Conservation (phyloP, 2,113 vertebrate species). For the Perognathus longimembris region DNA sequence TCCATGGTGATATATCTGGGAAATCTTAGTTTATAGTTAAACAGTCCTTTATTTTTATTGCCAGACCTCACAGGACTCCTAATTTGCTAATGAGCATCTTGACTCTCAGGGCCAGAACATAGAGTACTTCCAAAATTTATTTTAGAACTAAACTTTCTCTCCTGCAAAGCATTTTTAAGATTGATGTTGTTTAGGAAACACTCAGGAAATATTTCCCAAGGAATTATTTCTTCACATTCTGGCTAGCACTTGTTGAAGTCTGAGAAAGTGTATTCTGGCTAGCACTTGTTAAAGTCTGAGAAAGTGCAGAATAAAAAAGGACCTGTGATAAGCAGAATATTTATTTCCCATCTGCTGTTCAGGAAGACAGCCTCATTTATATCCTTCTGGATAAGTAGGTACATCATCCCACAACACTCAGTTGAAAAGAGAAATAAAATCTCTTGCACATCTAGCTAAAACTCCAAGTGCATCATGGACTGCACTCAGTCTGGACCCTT, state of each 20-base stretch:
- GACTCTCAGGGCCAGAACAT: slow-evolving; percentile 38
- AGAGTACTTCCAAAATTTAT: slow-evolving; percentile 35
- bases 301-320: not conserved
- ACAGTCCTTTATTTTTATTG: not conserved
- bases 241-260: not conserved
- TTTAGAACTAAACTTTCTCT: slow-evolving; percentile 12
- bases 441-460: slow-evolving; percentile 12
- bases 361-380: slow-evolving; percentile 5
- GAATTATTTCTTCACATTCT: slow-evolving; percentile 56
- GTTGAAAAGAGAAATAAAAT: slow-evolving; percentile 10
- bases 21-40: slow-evolving; percentile 26
- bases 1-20: slow-evolving; percentile 3
- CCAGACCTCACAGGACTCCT: not conserved
- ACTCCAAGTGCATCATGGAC: not conserved
- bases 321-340: not conserved
- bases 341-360: slow-evolving; percentile 48
- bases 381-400: not conserved
- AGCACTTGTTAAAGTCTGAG: not conserved
- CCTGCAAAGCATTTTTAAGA: slow-evolving; percentile 19
- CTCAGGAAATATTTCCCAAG: slow-evolving; percentile 23
- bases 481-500: not conserved
- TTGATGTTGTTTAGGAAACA: slow-evolving; percentile 43
- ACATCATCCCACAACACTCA: not conserved
- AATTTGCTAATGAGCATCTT: slow-evolving; percentile 48
- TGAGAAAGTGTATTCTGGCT: slow-evolving; percentile 15